phyloP scores from a whole-genome alignment of 2,888 invertebrate genomes.

The Rhingia campestris region DNA sequence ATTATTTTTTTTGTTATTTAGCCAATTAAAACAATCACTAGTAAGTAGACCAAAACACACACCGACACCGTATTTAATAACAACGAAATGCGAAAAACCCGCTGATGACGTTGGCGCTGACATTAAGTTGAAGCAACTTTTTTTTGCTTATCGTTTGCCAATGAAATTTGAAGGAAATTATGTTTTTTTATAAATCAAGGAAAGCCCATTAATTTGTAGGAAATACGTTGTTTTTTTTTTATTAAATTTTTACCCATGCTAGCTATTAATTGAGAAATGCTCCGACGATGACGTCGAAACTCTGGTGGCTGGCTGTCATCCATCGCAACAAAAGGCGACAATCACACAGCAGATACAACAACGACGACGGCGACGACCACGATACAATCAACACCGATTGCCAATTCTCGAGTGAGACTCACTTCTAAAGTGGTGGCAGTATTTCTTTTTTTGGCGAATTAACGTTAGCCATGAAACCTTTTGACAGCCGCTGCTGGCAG shows the following conservation, averaged over 20 bases:
- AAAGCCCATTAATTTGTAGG: background rate
- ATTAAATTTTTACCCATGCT: slow-evolving; percentile 79
- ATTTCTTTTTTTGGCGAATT: slow-evolving; percentile 31
- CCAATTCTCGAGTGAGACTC: slow-evolving; percentile 53
- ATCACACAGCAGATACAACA: slow-evolving; percentile 9
- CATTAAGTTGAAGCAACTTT: slow-evolving; percentile 9
- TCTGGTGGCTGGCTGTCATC: slow-evolving; percentile 73
- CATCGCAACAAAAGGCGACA: slow-evolving; percentile 43
- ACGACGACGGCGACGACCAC: slow-evolving; percentile 26
- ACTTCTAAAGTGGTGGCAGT: slow-evolving; percentile 36
- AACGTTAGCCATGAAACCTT: slow-evolving; percentile 48
- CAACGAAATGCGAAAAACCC: slow-evolving; percentile 3
- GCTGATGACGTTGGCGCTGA: slow-evolving; percentile 57
- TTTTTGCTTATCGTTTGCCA: slow-evolving; percentile 18
- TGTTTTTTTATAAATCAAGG: background rate
- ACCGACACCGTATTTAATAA: background rate
- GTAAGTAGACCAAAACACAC: slow-evolving; percentile 33
- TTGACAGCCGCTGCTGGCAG: slow-evolving; percentile 20
- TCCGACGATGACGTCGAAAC: slow-evolving; percentile 81
- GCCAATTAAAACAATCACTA: slow-evolving; percentile 8
- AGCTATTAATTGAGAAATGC: slow-evolving; percentile 82
- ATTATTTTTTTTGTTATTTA: background rate
- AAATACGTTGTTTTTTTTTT: background rate
- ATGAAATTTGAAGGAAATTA: slow-evolving; percentile 16
- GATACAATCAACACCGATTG: slow-evolving; percentile 39